Conservation (phyloP, 2,797 vertebrate species). For the Lutra lutra region DNA sequence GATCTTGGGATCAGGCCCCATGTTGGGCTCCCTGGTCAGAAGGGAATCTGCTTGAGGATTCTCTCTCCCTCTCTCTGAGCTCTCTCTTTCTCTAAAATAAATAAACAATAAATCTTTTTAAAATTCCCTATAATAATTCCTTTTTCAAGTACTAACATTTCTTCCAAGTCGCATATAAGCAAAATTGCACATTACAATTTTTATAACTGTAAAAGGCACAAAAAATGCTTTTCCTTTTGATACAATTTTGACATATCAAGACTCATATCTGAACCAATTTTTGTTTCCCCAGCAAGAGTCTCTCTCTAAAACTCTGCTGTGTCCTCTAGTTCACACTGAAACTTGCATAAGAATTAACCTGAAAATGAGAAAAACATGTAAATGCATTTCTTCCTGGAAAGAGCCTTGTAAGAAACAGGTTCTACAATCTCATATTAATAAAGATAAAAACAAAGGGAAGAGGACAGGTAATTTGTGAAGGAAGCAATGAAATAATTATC, state of each 20-base stretch:
- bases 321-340: conserved; percentile 19
- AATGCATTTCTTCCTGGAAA: conserved; percentile 16
- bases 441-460: background rate
- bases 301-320: background rate
- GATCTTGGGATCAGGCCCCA: background rate
- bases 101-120: background rate
- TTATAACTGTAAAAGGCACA: background rate
- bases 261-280: background rate
- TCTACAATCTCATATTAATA: background rate
- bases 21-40: background rate
- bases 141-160: background rate
- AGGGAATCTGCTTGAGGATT: background rate
- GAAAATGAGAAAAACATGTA: conserved; percentile 27
- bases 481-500: background rate
- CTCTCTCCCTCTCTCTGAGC: background rate
- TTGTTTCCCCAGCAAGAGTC: background rate
- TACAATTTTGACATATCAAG: background rate
- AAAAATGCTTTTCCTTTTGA: background rate
- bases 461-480: background rate
- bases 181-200: background rate
- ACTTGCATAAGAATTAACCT: background rate
- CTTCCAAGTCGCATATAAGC: background rate
- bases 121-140: background rate
- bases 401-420: background rate
- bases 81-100: background rate